Evolutionary conservation across 2,888 invertebrate genomes (phyloP).

Genomic region (Arctia plantaginis): DNA sequence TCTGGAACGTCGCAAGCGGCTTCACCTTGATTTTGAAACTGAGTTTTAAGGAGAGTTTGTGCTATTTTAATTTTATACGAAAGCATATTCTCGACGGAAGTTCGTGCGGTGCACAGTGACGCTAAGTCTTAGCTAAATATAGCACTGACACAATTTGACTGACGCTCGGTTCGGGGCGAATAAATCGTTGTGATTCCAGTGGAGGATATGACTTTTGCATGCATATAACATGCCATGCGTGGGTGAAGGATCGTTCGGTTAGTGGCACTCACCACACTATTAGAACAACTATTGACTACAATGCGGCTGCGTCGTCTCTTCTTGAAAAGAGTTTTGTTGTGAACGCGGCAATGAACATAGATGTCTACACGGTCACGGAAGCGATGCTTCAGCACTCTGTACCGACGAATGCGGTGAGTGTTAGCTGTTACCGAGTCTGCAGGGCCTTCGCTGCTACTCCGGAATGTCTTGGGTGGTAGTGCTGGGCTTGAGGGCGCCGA

Average conservation of each 20-base stretch:
- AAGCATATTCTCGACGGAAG: constrained; percentile 80
- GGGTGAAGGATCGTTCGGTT: constrained; percentile 58
- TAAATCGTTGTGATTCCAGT: constrained; percentile 54
- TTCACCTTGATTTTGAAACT: constrained; percentile 86
- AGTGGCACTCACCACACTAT: constrained; percentile 85
- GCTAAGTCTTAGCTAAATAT: constrained; percentile 69
- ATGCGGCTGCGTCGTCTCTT: constrained; percentile 66
- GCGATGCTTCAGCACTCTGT: constrained; percentile 73
- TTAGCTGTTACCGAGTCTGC: constrained; percentile 78
- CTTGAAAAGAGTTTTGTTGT: constrained; percentile 65
- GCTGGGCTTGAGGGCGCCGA: constrained; percentile 89
- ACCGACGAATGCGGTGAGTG: constrained; percentile 72
- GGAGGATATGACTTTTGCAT: constrained; percentile 68
- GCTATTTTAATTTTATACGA: constrained; percentile 83
- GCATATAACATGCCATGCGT: constrained; percentile 70
- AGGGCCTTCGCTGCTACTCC: constrained; percentile 84
- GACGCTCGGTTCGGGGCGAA: constrained; percentile 42
- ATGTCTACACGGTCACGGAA: constrained; percentile 79
- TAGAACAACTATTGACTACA: constrained; percentile 71
- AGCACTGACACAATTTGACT: constrained; percentile 59
- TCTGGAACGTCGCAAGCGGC: constrained; percentile 79
- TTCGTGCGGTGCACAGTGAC: constrained; percentile 76
- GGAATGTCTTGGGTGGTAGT: constrained; percentile 84
- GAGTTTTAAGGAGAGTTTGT: constrained; percentile 74
- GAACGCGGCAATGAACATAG: constrained; percentile 81